A percentile compares a stretch with the other conserved stretches of the same genome.
Conservation (phyloP, 2,888 invertebrate genomes). For the Thereva unica region DNA sequence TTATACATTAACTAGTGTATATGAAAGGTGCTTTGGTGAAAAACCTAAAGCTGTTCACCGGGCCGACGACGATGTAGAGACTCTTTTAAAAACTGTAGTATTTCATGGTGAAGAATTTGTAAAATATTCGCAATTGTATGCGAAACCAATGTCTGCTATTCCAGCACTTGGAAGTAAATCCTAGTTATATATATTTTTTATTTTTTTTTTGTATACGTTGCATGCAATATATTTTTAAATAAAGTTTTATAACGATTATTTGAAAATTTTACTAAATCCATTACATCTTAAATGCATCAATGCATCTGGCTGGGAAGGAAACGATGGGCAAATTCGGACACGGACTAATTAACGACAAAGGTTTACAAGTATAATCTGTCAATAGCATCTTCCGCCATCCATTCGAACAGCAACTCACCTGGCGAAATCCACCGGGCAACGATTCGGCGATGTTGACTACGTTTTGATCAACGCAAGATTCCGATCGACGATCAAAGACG, state of each 20-base stretch:
- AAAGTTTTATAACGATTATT: not conserved
- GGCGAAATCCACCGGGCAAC: too few relatives aligned
- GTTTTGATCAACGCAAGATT: too few relatives aligned
- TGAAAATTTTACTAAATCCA: too few relatives aligned
- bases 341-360: too few relatives aligned
- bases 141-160: constrained; percentile 46
- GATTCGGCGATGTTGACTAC: too few relatives aligned
- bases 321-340: too few relatives aligned
- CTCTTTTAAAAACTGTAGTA: constrained; percentile 66
- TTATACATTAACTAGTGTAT: constrained; percentile 64
- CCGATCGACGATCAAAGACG: too few relatives aligned
- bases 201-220: not conserved
- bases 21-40: constrained; percentile 61
- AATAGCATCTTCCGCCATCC: too few relatives aligned
- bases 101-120: constrained; percentile 64
- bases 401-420: too few relatives aligned
- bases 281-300: too few relatives aligned
- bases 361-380: too few relatives aligned
- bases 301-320: too few relatives aligned
- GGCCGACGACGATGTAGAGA: constrained; percentile 71
- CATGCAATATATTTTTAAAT: not conserved
- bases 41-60: constrained; percentile 62
- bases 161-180: not conserved
- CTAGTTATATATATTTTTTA: not conserved
- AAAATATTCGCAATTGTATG: constrained; percentile 57